phyloP scores from a whole-genome alignment of 2,888 invertebrate species.

The Syrista parreyssii region DNA sequence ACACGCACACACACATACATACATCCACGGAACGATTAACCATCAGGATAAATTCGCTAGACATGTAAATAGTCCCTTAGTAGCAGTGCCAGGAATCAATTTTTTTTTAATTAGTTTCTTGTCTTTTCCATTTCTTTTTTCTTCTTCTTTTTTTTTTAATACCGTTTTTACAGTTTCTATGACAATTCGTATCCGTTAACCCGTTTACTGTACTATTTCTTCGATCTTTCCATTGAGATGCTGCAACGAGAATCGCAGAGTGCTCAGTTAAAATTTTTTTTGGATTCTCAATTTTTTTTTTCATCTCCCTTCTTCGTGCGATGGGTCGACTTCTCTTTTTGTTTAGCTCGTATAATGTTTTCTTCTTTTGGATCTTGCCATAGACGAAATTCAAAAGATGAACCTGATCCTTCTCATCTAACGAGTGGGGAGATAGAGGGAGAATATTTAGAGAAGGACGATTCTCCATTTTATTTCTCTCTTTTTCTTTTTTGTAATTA shows the following conservation, averaged over 20 bases:
- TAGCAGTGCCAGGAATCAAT: slow-evolving; percentile 47
- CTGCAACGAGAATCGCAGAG: background rate
- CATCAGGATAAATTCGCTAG: slow-evolving; percentile 17
- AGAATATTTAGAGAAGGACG: background rate
- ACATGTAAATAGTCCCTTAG: slow-evolving; percentile 53
- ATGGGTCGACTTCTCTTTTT: background rate
- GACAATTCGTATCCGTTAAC: background rate
- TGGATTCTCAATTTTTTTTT: background rate
- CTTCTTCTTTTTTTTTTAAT: too few relatives aligned
- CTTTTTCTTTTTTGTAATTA: background rate
- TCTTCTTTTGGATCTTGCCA: background rate
- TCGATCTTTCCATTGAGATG: background rate
- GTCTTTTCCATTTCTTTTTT: background rate
- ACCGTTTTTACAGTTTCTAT: background rate
- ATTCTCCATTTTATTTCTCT: background rate
- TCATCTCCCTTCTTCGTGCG: background rate
- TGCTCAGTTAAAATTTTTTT: background rate
- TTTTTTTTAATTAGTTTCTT: slow-evolving; percentile 14
- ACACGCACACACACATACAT: background rate
- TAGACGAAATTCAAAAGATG: background rate
- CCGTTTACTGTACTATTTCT: background rate
- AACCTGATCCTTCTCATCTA: background rate
- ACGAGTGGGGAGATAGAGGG: background rate
- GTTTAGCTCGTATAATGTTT: background rate
- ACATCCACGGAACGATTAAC: background rate